phyloP scores from a whole-genome alignment of 1,140 invertebrate species.

The Trypoxylus dichotomus region DNA sequence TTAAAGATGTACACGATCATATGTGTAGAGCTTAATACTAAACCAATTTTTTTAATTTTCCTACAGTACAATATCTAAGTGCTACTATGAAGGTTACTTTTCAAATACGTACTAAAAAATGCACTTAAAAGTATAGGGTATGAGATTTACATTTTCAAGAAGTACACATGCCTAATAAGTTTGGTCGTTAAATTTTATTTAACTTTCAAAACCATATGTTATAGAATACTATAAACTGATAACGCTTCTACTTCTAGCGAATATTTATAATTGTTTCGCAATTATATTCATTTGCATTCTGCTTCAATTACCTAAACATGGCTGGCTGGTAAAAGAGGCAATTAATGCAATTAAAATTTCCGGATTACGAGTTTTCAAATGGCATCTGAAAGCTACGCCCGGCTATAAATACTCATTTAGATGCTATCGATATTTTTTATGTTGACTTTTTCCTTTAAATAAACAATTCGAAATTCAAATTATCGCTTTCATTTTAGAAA shows the following conservation, averaged over 20 bases:
- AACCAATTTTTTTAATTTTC: too few relatives aligned
- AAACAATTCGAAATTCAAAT: slow-evolving; percentile 9
- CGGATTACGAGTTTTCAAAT: not conserved
- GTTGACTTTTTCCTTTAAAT: not conserved
- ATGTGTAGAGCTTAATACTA: too few relatives aligned
- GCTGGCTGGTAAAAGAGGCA: not conserved
- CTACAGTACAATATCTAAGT: too few relatives aligned
- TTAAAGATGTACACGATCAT: too few relatives aligned
- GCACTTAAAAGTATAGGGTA: too few relatives aligned
- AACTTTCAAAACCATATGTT: too few relatives aligned
- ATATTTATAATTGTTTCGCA: not conserved
- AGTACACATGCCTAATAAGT: too few relatives aligned
- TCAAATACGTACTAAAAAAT: too few relatives aligned
- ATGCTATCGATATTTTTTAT: slow-evolving; percentile 17
- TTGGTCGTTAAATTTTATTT: too few relatives aligned
- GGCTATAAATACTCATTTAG: slow-evolving; percentile 13
- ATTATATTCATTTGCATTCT: slow-evolving; percentile 10
- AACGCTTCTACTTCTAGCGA: not conserved
- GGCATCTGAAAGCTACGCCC: not conserved
- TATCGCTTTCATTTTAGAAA: slow-evolving; percentile 2
- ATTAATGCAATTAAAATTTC: slow-evolving; percentile 13
- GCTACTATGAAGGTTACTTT: too few relatives aligned
- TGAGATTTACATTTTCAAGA: too few relatives aligned
- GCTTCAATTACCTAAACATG: not conserved
- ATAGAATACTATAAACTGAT: not conserved